These are phyloP conservation scores for Aradus depressus DNA, from an alignment of 2,888 invertebrate genomes.

Conservation along the genomic window DNA sequence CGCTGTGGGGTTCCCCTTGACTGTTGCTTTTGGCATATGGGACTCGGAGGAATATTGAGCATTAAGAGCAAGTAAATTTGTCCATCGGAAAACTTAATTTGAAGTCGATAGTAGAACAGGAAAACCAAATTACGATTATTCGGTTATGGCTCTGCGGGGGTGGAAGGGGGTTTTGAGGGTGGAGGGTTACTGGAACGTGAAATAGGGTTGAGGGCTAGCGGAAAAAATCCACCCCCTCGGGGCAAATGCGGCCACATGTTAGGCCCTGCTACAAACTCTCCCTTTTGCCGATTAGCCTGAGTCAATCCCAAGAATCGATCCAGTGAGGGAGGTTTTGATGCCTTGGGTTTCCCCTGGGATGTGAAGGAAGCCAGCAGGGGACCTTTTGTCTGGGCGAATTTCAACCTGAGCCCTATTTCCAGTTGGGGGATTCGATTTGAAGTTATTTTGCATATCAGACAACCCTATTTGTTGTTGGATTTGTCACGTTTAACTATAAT, in stretches of 20 bases:
- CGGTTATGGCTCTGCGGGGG: constrained; percentile 2
- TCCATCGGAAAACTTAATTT: constrained; percentile 15
- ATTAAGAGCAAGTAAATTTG: constrained; percentile 16
- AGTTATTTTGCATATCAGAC: too few species aligned
- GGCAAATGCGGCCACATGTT: constrained; percentile 14
- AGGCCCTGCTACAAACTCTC: neutral
- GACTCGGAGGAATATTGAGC: constrained; percentile 3
- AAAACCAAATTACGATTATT: constrained; percentile 17
- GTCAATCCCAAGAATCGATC: neutral
- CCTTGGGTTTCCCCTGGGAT: too few species aligned
- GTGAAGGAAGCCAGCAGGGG: too few species aligned
- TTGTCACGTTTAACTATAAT: too few species aligned
- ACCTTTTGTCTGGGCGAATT: too few species aligned
- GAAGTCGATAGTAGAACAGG: constrained; percentile 13
- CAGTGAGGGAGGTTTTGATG: constrained; percentile 3
- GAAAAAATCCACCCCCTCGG: constrained; percentile 5
- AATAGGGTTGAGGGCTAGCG: constrained; percentile 11
- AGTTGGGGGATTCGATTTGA: too few species aligned
- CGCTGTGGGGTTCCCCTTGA: constrained; percentile 11
- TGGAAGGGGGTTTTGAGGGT: neutral
- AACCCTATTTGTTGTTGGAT: too few species aligned
- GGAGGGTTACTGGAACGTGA: constrained; percentile 10
- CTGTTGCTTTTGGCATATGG: constrained; percentile 17
- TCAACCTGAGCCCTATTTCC: too few species aligned
- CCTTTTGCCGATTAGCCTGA: neutral